phyloP scores from a whole-genome alignment of 2,888 invertebrate genomes.

The Drosophila kambysellisi region DNA sequence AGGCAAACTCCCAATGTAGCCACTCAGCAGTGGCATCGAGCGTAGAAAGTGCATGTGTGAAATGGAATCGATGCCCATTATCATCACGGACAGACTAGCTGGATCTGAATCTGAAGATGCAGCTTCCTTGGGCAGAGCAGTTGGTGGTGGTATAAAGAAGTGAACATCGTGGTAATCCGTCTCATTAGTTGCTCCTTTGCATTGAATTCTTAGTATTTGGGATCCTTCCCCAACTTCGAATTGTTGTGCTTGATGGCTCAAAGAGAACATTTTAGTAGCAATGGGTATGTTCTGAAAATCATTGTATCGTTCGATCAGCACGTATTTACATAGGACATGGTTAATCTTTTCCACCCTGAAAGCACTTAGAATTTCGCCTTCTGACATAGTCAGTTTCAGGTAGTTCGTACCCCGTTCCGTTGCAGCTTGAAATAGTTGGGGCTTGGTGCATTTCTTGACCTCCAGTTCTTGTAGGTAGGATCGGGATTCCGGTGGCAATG shows the following conservation, averaged over 20 bases:
- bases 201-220: constrained; percentile 8
- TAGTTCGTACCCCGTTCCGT: constrained; percentile 3
- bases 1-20: constrained; percentile 85
- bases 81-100: constrained; percentile 88
- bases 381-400: constrained; percentile 58
- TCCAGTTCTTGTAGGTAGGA: background rate
- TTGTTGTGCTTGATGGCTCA: background rate
- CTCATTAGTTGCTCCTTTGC: background rate
- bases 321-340: constrained; percentile 3
- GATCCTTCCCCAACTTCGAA: background rate
- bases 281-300: constrained; percentile 1
- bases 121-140: too few relatives aligned
- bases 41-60: constrained; percentile 93
- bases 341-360: background rate
- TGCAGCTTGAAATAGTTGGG: constrained; percentile 17
- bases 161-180: constrained; percentile 31
- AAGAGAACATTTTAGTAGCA: background rate
- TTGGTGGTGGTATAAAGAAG: constrained; percentile 22
- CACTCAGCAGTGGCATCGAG: constrained; percentile 88
- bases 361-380: constrained; percentile 83
- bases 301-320: background rate
- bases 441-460: constrained; percentile 8
- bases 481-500: background rate
- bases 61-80: constrained; percentile 93
- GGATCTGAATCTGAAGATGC: background rate